Percentiles rank a stretch among this genome's conserved stretches.
Evolutionary conservation across 2,113 vertebrate genomes (phyloP).

Genomic region (Danionella cerebrum): DNA sequence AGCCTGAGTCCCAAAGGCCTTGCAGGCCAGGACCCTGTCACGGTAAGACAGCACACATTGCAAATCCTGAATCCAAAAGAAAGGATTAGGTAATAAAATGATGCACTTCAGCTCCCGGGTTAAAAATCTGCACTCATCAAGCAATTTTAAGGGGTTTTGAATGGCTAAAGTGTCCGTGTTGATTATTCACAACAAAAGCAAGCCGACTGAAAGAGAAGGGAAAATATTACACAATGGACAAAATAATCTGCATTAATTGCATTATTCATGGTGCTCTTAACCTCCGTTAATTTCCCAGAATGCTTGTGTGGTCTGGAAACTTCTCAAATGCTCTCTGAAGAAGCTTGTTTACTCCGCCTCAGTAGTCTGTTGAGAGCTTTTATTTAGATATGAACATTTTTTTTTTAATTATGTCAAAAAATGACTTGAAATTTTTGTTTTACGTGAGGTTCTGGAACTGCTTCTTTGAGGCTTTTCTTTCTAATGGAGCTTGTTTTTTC

Average conservation of each 20-base stretch:
- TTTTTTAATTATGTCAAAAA: neutral
- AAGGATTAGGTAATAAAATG: neutral
- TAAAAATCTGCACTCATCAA: neutral
- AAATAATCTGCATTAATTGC: neutral
- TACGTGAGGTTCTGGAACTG: neutral
- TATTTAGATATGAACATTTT: neutral
- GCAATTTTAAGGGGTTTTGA: neutral
- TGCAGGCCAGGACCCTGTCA: constrained; percentile 77
- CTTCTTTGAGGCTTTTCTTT: neutral
- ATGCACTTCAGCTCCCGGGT: neutral
- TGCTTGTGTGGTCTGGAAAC: neutral
- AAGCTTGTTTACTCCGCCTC: neutral
- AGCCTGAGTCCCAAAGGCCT: constrained; percentile 63
- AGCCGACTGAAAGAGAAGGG: neutral
- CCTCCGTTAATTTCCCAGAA: neutral
- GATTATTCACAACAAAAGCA: neutral
- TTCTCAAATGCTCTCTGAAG: neutral
- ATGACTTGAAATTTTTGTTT: neutral
- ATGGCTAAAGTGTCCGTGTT: neutral
- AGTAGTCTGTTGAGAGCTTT: neutral
- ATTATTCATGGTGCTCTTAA: neutral
- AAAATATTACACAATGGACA: neutral
- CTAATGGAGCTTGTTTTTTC: neutral
- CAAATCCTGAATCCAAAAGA: neutral
- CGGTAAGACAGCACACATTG: constrained; percentile 60